Evolutionary conservation across 2,797 vertebrate species (phyloP).

Genomic region (Oreortyx pictus): DNA sequence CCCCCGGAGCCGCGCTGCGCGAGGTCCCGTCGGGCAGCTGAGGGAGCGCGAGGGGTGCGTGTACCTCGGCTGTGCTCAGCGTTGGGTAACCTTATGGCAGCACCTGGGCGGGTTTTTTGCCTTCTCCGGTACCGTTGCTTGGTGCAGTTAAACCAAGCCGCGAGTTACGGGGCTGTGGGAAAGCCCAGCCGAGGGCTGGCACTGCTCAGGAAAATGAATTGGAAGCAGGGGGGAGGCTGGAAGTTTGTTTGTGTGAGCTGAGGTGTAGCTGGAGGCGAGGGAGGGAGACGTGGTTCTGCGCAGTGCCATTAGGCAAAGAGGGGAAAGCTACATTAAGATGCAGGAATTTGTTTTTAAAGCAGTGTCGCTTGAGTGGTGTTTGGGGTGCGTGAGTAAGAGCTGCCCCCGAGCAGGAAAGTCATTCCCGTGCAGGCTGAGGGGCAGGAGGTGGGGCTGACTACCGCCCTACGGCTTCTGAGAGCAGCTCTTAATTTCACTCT

Average conservation of each 20-base stretch:
- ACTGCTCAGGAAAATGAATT: accelerated
- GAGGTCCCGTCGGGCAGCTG: background rate
- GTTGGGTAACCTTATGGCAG: background rate
- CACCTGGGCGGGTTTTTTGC: accelerated
- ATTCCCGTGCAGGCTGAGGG: background rate
- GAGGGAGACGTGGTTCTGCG: background rate
- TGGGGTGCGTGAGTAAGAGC: background rate
- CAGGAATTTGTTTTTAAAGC: slow-evolving; percentile 1
- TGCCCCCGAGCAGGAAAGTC: background rate
- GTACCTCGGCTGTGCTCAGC: background rate
- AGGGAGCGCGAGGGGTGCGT: no score
- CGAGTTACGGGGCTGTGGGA: accelerated
- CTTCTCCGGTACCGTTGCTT: background rate
- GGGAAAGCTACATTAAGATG: background rate
- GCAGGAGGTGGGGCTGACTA: background rate
- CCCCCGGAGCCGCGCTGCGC: background rate
- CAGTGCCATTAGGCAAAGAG: background rate
- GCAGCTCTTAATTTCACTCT: background rate
- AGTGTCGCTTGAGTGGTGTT: background rate
- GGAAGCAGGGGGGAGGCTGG: accelerated
- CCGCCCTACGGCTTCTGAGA: background rate
- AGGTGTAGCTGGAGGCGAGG: background rate
- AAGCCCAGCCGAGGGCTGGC: background rate
- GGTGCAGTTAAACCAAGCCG: accelerated
- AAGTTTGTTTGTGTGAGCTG: background rate